Evolutionary conservation across 2,797 vertebrate genomes (phyloP).

Genomic region (Sternotherus odoratus): DNA sequence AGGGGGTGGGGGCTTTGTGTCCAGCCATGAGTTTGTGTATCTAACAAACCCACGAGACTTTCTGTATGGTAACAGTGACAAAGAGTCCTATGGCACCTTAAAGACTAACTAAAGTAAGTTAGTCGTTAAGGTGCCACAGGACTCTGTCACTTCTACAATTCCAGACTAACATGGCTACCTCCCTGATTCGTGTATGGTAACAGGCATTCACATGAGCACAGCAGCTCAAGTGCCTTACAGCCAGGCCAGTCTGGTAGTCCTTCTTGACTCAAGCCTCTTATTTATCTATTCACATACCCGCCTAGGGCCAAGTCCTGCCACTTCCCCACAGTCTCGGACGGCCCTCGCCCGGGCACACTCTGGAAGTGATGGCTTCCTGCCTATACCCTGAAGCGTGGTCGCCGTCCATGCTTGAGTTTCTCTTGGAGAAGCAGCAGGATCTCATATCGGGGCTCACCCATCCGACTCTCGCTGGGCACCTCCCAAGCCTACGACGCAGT

Average conservation of each 20-base stretch:
- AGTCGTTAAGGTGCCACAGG: too few relatives aligned
- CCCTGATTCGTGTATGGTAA: neutral
- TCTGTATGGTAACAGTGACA: neutral
- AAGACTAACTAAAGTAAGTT: too few relatives aligned
- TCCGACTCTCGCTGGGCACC: neutral
- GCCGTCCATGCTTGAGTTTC: neutral
- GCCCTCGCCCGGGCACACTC: neutral
- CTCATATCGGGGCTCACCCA: neutral
- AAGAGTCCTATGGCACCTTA: too few relatives aligned
- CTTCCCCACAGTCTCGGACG: rapidly evolving
- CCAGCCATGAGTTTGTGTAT: too few relatives aligned
- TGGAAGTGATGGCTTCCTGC: neutral
- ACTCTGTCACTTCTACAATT: too few relatives aligned
- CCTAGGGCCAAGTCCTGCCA: neutral
- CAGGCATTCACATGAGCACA: rapidly evolving
- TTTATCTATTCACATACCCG: neutral
- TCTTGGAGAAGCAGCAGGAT: neutral
- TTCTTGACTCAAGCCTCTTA: neutral
- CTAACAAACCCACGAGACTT: neutral
- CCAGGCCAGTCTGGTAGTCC: neutral
- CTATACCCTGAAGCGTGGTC: neutral
- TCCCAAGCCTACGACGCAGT: neutral
- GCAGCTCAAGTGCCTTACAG: neutral
- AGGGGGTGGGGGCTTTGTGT: too few relatives aligned
- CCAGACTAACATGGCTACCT: too few relatives aligned